Evolutionary conservation across 92 coral and sea anemone genomes (phyloP).

Genomic region (Metridium senile): DNA sequence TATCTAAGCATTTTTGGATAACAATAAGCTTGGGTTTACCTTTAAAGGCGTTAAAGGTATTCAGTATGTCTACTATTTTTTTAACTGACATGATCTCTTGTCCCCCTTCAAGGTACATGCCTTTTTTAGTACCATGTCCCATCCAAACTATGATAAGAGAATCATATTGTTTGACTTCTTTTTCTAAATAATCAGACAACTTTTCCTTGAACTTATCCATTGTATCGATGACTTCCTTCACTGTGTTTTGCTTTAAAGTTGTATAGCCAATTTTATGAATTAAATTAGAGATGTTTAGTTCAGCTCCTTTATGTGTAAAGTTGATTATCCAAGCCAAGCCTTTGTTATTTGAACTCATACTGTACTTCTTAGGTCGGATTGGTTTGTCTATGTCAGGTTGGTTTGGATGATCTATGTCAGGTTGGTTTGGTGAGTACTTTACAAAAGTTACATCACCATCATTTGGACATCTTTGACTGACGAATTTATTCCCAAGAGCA

Average conservation of each 20-base stretch:
- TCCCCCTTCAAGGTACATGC: constrained; percentile 13
- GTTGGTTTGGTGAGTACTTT: constrained; percentile 41
- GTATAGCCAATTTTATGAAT: constrained; percentile 43
- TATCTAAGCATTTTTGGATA: constrained; percentile 33
- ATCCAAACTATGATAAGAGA: constrained; percentile 29
- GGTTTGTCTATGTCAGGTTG: too few relatives aligned
- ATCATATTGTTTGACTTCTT: neutral
- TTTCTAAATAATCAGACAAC: neutral
- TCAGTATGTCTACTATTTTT: constrained; percentile 14
- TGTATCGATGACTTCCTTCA: neutral
- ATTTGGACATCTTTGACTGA: constrained; percentile 10
- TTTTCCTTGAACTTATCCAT: neutral
- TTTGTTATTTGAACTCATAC: constrained; percentile 57
- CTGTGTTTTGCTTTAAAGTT: neutral
- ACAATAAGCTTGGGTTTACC: constrained; percentile 60
- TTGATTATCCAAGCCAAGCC: constrained; percentile 54
- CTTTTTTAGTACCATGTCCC: constrained; percentile 26
- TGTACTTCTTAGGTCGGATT: too few relatives aligned
- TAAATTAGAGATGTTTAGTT: constrained; percentile 21
- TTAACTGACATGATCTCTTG: constrained; percentile 23
- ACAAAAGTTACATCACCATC: constrained; percentile 20
- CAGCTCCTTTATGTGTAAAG: neutral
- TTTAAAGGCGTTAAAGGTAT: neutral
- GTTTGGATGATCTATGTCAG: constrained; percentile 11
- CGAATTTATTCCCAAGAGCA: constrained; percentile 10